phyloP scores from a whole-genome alignment of 2,113 vertebrate genomes.

The Ctenodactylus gundi region DNA sequence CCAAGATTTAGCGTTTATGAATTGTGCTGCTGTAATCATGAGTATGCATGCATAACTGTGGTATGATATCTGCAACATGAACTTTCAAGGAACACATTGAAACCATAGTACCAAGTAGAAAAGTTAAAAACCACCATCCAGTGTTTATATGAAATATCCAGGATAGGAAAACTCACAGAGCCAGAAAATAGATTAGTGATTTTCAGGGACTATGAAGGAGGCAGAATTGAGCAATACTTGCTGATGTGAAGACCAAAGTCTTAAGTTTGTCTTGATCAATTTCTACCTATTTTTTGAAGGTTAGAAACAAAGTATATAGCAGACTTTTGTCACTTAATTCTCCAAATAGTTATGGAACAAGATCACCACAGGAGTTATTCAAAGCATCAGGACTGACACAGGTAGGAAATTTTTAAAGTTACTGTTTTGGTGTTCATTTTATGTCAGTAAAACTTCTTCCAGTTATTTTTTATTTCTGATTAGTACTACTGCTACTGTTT shows the following conservation, averaged over 20 bases:
- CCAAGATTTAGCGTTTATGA: too few relatives aligned
- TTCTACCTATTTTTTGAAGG: constrained; percentile 82
- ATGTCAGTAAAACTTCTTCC: constrained; percentile 30
- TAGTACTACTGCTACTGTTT: background rate
- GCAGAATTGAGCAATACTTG: background rate
- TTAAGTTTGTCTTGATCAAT: background rate
- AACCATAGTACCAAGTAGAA: background rate
- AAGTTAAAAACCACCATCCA: constrained; percentile 14
- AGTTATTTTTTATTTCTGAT: constrained; percentile 40
- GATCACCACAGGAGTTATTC: constrained; percentile 96
- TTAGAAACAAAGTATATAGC: constrained; percentile 95
- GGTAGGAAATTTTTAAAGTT: constrained; percentile 81
- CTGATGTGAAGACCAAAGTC: background rate
- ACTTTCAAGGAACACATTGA: background rate
- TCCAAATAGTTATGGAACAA: constrained; percentile 91
- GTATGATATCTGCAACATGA: too few relatives aligned
- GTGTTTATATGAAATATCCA: constrained; percentile 23
- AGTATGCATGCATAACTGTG: too few relatives aligned
- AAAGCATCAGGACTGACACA: constrained; percentile 95
- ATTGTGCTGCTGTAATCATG: too few relatives aligned
- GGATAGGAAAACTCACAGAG: background rate
- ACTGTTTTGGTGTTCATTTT: background rate
- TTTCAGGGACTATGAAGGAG: background rate
- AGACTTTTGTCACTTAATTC: constrained; percentile 92
- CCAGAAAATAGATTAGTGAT: background rate